phyloP scores from a whole-genome alignment of 2,113 vertebrate species.

The Petrocephalus zakoni region DNA sequence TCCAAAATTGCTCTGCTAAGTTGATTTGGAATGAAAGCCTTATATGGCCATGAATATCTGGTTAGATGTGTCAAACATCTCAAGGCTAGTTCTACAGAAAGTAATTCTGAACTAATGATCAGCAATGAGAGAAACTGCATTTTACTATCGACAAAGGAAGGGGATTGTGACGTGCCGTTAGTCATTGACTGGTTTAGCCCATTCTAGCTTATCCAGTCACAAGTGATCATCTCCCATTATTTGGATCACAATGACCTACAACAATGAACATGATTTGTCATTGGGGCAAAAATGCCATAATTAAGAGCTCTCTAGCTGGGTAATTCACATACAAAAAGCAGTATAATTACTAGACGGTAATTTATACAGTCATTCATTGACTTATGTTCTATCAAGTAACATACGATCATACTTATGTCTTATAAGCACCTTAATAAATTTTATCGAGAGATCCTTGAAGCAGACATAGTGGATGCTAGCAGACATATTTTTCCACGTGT shows the following conservation, averaged over 20 bases:
- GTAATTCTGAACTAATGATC: not conserved
- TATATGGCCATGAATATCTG: not conserved
- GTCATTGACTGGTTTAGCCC: not conserved
- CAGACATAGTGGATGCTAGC: not conserved
- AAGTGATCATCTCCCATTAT: slow-evolving; percentile 7
- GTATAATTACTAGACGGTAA: not conserved
- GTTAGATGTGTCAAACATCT: not conserved
- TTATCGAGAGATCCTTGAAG: not conserved
- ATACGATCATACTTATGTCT: not conserved
- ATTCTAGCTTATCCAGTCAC: not conserved
- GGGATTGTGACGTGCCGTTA: not conserved
- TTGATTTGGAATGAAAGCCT: not conserved
- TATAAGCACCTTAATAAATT: not conserved
- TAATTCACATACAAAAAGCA: not conserved
- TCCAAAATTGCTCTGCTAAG: not conserved
- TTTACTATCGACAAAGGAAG: not conserved
- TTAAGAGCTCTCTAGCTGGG: slow-evolving; percentile 2
- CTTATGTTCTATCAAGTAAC: not conserved
- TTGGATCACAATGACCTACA: not conserved
- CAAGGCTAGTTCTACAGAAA: not conserved
- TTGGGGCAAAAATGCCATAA: not conserved
- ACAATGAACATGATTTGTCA: slow-evolving; percentile 7
- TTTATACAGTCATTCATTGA: not conserved
- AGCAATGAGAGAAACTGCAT: not conserved
- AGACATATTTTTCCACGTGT: not conserved